Conservation (phyloP, 2,888 invertebrate genomes). For the Asteroscopus sphinx region DNA sequence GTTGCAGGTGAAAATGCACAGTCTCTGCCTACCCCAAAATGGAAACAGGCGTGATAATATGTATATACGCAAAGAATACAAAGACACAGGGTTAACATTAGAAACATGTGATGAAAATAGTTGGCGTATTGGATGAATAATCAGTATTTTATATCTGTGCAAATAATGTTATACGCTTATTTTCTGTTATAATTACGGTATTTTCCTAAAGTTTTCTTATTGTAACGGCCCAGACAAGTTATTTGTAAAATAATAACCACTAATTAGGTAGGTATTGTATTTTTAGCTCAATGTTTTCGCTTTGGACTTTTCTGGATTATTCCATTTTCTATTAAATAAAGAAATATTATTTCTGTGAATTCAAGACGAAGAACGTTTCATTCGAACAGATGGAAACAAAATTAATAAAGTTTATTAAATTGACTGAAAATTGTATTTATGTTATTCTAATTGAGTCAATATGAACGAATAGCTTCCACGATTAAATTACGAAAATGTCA, state of each 20-base stretch:
- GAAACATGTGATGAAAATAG: too few relatives aligned
- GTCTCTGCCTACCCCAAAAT: too few relatives aligned
- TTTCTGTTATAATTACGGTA: too few relatives aligned
- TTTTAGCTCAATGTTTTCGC: slow-evolving; percentile 1
- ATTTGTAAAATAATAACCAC: neutral
- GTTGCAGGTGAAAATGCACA: too few relatives aligned
- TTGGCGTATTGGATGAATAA: too few relatives aligned
- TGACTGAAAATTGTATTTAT: slow-evolving; percentile 21
- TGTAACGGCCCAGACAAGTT: too few relatives aligned
- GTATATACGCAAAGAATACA: too few relatives aligned
- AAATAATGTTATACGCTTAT: too few relatives aligned
- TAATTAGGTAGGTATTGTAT: neutral
- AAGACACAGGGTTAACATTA: too few relatives aligned
- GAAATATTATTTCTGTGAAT: slow-evolving; percentile 2
- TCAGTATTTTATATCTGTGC: too few relatives aligned
- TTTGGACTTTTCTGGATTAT: neutral
- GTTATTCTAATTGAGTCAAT: slow-evolving; percentile 30
- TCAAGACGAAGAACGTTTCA: slow-evolving; percentile 10
- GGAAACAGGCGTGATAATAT: too few relatives aligned
- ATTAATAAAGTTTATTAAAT: slow-evolving; percentile 35
- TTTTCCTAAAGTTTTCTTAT: too few relatives aligned
- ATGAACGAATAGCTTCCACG: slow-evolving; percentile 11
- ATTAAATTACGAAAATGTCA: slow-evolving; percentile 13
- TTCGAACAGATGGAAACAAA: slow-evolving; percentile 10
- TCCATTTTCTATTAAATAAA: neutral